Evolutionary conservation across 1,140 invertebrate genomes (phyloP).

Genomic region (Drusus annulatus): DNA sequence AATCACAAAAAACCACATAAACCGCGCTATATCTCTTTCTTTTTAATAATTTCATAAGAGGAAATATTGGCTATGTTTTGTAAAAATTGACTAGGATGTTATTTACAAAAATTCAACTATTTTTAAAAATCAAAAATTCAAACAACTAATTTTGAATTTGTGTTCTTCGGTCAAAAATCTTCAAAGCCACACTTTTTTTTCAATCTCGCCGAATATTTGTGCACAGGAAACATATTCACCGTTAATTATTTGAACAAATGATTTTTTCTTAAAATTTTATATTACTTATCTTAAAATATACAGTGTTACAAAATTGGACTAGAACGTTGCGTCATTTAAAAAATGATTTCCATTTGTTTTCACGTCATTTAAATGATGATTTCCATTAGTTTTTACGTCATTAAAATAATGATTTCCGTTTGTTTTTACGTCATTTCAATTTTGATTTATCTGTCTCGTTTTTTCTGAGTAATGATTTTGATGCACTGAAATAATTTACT

Average conservation of each 20-base stretch:
- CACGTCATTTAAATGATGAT: too few relatives aligned
- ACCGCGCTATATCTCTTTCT: neutral
- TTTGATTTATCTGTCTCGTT: too few relatives aligned
- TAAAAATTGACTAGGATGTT: constrained; percentile 15
- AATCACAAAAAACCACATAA: neutral
- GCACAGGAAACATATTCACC: neutral
- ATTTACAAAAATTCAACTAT: constrained; percentile 18
- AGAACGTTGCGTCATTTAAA: too few relatives aligned
- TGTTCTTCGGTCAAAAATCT: neutral
- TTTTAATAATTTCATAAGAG: constrained; percentile 3
- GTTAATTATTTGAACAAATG: neutral
- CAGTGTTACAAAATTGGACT: too few relatives aligned
- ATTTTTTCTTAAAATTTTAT: neutral
- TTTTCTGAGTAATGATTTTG: too few relatives aligned
- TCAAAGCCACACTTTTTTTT: neutral
- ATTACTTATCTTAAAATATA: too few relatives aligned
- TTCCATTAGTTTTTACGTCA: too few relatives aligned
- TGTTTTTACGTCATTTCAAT: too few relatives aligned
- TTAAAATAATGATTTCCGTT: too few relatives aligned
- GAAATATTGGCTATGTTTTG: neutral
- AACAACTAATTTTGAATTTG: too few relatives aligned
- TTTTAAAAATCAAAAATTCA: neutral
- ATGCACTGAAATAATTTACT: too few relatives aligned
- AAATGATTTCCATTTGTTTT: too few relatives aligned
- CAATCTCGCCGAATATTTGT: neutral